Conservation (phyloP, 2,888 invertebrate genomes). For the Acronicta leporina region DNA sequence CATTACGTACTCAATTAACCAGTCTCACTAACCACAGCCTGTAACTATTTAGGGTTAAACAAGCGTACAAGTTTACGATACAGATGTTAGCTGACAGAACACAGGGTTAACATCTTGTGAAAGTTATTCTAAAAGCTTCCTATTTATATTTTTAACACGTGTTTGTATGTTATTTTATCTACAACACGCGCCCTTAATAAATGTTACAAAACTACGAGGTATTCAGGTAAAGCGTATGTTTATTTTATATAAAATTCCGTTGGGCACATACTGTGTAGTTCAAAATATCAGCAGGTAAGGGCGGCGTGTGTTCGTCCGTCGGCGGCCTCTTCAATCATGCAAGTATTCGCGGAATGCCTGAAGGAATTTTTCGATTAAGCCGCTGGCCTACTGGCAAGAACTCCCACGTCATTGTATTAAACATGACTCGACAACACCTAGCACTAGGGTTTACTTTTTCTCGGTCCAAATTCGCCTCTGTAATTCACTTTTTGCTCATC, state of each 20-base stretch:
- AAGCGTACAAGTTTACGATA: constrained; percentile 32
- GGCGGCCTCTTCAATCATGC: constrained; percentile 66
- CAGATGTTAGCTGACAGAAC: constrained; percentile 19
- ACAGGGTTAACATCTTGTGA: not conserved
- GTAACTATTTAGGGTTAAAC: constrained; percentile 45
- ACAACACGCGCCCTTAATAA: not conserved
- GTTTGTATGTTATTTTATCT: constrained; percentile 6
- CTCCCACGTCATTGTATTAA: constrained; percentile 62
- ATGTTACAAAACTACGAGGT: too few relatives aligned
- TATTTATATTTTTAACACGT: not conserved
- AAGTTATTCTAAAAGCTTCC: constrained; percentile 2
- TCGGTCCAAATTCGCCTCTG: constrained; percentile 39
- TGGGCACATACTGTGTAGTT: constrained; percentile 37
- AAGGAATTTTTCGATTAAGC: constrained; percentile 76
- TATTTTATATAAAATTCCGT: constrained; percentile 30
- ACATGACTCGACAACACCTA: constrained; percentile 66
- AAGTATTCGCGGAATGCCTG: constrained; percentile 63
- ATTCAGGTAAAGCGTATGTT: constrained; percentile 12
- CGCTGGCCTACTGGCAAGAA: constrained; percentile 52
- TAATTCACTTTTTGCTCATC: constrained; percentile 52
- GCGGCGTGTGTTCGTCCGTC: constrained; percentile 40
- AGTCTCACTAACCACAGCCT: constrained; percentile 46
- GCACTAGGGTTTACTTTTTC: constrained; percentile 35
- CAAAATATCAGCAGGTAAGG: constrained; percentile 48
- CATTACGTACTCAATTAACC: constrained; percentile 58